Conservation (phyloP, 2,113 vertebrate genomes). For the Apus apus region DNA sequence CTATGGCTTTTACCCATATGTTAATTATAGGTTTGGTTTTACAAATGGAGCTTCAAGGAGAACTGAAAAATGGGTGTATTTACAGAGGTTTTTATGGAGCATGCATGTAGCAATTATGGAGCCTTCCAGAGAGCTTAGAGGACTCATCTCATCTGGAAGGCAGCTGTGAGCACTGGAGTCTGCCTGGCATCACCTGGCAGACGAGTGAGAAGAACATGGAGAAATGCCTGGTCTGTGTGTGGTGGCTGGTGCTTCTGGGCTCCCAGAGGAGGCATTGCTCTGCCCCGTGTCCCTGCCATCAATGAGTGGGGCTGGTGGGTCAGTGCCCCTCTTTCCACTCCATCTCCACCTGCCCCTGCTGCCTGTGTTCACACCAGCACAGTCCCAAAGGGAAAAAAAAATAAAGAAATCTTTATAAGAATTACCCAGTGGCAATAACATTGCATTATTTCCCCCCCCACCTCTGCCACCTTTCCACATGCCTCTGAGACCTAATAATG, state of each 20-base stretch:
- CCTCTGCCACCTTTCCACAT: neutral
- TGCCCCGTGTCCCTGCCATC: fast-evolving
- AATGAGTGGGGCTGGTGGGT: neutral
- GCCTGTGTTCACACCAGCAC: neutral
- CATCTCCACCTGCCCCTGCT: neutral
- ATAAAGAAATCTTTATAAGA: neutral
- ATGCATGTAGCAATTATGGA: neutral
- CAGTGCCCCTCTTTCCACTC: neutral
- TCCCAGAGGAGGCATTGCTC: fast-evolving
- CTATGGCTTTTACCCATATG: conserved; percentile 60
- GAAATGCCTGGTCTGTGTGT: neutral
- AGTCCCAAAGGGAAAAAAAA: neutral
- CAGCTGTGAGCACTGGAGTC: neutral
- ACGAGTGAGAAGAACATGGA: neutral
- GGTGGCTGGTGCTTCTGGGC: neutral
- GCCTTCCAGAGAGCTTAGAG: neutral
- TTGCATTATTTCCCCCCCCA: too few relatives aligned
- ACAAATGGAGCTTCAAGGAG: neutral
- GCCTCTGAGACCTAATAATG: neutral
- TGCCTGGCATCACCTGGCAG: neutral
- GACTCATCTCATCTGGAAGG: neutral
- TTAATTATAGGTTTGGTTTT: conserved; percentile 40
- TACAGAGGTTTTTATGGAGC: neutral
- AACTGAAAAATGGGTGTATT: neutral
- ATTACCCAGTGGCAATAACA: neutral